Evolutionary conservation across 2,797 vertebrate species (phyloP).

Genomic region (Myotis pilosus): DNA sequence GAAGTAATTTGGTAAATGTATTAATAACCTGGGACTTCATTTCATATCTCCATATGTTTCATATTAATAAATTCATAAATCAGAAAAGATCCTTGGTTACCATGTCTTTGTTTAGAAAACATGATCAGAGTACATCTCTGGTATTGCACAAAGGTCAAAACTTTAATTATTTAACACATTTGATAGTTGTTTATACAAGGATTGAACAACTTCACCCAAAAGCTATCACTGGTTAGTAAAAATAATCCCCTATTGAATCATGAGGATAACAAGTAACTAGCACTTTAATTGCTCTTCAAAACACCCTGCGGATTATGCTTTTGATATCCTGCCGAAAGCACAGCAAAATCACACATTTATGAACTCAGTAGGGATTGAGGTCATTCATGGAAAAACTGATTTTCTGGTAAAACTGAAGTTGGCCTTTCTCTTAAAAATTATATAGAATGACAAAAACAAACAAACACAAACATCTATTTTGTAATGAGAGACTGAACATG

Average conservation of each 20-base stretch:
- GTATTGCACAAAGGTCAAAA: constrained; percentile 31
- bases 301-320: not conserved
- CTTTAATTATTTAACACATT: constrained; percentile 43
- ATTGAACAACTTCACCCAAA: not conserved
- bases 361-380: not conserved
- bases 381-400: not conserved
- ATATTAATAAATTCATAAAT: constrained; percentile 46
- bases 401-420: constrained; percentile 28
- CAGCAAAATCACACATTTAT: not conserved
- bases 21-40: not conserved
- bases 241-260: not conserved
- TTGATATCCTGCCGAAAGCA: not conserved
- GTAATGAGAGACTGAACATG: constrained; percentile 17
- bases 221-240: not conserved
- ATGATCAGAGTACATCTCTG: constrained; percentile 7
- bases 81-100: constrained; percentile 27
- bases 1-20: constrained; percentile 40
- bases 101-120: constrained; percentile 31
- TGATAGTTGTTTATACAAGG: constrained; percentile 7
- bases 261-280: constrained; percentile 11
- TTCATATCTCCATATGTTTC: constrained; percentile 18
- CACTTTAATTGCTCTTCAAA: not conserved
- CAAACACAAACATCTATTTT: not conserved
- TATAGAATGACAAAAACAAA: not conserved
- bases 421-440: not conserved